Evolutionary conservation across 2,888 invertebrate genomes (phyloP), one percentile per base, ranked within the genome.

Genomic region (Conchocele bisecta): DNA sequence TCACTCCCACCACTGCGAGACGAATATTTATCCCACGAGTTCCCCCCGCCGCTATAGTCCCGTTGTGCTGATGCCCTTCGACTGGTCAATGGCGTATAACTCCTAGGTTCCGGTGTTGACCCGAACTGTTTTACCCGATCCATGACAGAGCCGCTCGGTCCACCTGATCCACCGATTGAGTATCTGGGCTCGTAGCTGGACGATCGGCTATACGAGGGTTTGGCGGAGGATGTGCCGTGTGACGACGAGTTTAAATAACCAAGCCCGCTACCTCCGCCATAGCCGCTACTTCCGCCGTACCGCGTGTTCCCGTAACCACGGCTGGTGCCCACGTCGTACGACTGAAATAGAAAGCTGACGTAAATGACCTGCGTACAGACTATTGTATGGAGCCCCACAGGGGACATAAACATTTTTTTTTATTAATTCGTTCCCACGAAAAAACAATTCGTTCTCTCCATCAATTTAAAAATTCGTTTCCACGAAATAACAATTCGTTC

Each of bases 261-360:
- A 65, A 79, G 60, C 71, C 74, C 73, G 69, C 67, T 76, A 53
- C 75, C 75, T 15, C 79, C 75, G 48, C 80, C 78, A 44, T 79
- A 69, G 13, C 81, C 81, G 28, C 79, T 57, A 41, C 69, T 60
- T 17, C 77, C 74, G 33, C 77, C 76, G 57, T 75, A 63, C 29
- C 78, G 76, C 39, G 75, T 64, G 58, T 64, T 56, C 17, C 77
- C 70, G 24, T 75, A 57, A 42, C 81, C 79, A 42, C 85, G 85
- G 53, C 86, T 81, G 75, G 87, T 81, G 58, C 87, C 87, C 86
- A 88, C 85, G 68, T 87, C 87, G 79, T 86, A 86, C 41, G 78
- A 57, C 88, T 88, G 84, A 50, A 83, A 85, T 41, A 15, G 58
- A 35, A 9, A 42, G n/a, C n/a, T n/a, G n/a, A n/a, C n/a, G n/a